These are phyloP conservation scores for Zele albiditarsus DNA, from an alignment of 2,888 invertebrate genomes.

Conservation along the genomic window DNA sequence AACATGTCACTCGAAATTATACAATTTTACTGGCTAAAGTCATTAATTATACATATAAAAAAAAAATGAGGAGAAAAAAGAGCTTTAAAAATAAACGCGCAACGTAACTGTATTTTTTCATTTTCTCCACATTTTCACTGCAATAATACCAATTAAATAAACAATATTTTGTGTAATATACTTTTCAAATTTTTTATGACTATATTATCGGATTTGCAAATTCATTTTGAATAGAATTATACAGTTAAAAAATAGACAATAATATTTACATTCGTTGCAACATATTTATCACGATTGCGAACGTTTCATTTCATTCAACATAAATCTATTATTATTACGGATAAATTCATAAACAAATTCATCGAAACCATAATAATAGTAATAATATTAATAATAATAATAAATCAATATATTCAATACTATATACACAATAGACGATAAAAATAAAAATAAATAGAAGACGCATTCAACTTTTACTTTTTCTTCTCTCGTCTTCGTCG, in stretches of 20 bases:
- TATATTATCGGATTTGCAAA: background rate
- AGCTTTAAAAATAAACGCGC: background rate
- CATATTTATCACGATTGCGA: background rate
- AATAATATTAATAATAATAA: background rate
- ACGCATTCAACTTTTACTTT: background rate
- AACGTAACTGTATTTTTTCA: too few relatives aligned
- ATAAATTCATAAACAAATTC: background rate
- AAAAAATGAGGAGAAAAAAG: background rate
- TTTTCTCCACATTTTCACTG: too few relatives aligned
- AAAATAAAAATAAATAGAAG: background rate
- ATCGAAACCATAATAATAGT: background rate
- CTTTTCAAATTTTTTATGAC: slow-evolving; percentile 12
- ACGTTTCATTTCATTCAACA: background rate
- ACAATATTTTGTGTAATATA: slow-evolving; percentile 5
- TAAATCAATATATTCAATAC: background rate
- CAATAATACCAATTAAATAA: slow-evolving; percentile 12
- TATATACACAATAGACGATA: background rate
- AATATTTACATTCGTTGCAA: background rate
- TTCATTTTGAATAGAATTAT: background rate
- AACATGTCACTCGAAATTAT: background rate
- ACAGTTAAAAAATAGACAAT: background rate
- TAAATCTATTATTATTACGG: background rate
- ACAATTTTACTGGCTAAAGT: background rate
- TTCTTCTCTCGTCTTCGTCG: slow-evolving; percentile 16
- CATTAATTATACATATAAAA: background rate